A percentile compares a stretch with the other conserved stretches of the same genome.
These are phyloP conservation scores for Zaprionus lachaisei DNA, from an alignment of 1,140 invertebrate species.

Conservation along the genomic window DNA sequence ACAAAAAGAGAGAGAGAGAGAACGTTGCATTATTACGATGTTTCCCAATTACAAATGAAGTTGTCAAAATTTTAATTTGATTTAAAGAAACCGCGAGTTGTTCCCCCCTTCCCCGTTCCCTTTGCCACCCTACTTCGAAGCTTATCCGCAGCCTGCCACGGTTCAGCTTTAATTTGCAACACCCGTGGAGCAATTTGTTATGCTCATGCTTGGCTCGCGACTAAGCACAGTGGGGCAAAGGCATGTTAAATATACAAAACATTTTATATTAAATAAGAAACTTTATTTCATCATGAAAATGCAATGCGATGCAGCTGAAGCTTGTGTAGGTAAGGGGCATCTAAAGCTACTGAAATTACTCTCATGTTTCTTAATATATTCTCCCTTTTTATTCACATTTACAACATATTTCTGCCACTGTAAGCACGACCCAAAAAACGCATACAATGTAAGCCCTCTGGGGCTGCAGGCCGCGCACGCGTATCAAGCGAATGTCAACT, in stretches of 20 bases:
- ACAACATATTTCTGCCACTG: not conserved
- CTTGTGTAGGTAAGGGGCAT: not conserved
- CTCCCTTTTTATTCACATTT: not conserved
- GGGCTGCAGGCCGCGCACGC: conserved; percentile 26
- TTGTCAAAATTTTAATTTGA: conserved; percentile 82
- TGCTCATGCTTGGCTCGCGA: conserved; percentile 34
- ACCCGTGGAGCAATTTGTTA: conserved; percentile 66
- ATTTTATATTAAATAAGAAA: not conserved
- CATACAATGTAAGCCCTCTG: conserved; percentile 15
- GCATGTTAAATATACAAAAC: not conserved
- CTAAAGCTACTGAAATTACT: not conserved
- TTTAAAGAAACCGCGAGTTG: conserved; percentile 54
- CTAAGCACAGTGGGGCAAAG: not conserved
- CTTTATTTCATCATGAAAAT: not conserved
- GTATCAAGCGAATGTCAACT: conserved; percentile 71
- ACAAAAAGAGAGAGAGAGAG: conserved; percentile 54
- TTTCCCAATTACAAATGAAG: conserved; percentile 70
- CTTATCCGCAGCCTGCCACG: conserved; percentile 47
- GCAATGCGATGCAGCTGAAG: not conserved
- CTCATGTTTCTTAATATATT: not conserved
- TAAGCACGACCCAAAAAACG: conserved; percentile 1
- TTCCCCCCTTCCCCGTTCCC: not conserved
- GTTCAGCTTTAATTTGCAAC: conserved; percentile 68
- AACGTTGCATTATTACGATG: conserved; percentile 16
- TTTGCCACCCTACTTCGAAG: conserved; percentile 10